Percentiles rank a stretch among this genome's conserved stretches.
Evolutionary conservation across 2,113 vertebrate genomes (phyloP).

Genomic region (Eonycteris spelaea): DNA sequence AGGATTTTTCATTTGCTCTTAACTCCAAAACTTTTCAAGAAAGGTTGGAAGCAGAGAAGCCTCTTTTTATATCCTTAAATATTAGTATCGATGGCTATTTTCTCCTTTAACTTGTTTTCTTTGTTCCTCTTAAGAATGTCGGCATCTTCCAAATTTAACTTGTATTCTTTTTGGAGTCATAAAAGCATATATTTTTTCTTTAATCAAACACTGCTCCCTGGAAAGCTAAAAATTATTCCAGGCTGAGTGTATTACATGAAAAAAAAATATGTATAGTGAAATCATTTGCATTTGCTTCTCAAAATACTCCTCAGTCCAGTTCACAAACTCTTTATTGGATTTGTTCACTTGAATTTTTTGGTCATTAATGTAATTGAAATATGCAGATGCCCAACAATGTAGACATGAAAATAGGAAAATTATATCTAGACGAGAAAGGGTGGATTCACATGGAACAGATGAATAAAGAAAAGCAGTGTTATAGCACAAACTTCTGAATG

Average conservation of each 20-base stretch:
- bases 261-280: slow-evolving; percentile 31
- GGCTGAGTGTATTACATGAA: slow-evolving; percentile 46
- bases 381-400: background rate
- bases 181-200: slow-evolving; percentile 63
- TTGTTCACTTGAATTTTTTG: slow-evolving; percentile 51
- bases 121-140: slow-evolving; percentile 56
- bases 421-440: background rate
- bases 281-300: slow-evolving; percentile 55
- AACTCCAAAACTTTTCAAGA: slow-evolving; percentile 42
- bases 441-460: background rate
- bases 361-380: slow-evolving; percentile 45
- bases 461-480: background rate
- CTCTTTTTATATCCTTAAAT: slow-evolving; percentile 49
- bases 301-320: slow-evolving; percentile 47
- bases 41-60: slow-evolving; percentile 42
- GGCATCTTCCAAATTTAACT: slow-evolving; percentile 66
- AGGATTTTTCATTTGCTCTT: slow-evolving; percentile 37
- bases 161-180: slow-evolving; percentile 56
- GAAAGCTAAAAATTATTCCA: slow-evolving; percentile 61
- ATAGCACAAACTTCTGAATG: background rate
- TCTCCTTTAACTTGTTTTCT: slow-evolving; percentile 55
- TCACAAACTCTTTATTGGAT: slow-evolving; percentile 40
- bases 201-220: slow-evolving; percentile 60
- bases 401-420: background rate
- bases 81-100: slow-evolving; percentile 58